phyloP scores from a whole-genome alignment of 2,113 vertebrate species.

The Istiophorus platypterus region DNA sequence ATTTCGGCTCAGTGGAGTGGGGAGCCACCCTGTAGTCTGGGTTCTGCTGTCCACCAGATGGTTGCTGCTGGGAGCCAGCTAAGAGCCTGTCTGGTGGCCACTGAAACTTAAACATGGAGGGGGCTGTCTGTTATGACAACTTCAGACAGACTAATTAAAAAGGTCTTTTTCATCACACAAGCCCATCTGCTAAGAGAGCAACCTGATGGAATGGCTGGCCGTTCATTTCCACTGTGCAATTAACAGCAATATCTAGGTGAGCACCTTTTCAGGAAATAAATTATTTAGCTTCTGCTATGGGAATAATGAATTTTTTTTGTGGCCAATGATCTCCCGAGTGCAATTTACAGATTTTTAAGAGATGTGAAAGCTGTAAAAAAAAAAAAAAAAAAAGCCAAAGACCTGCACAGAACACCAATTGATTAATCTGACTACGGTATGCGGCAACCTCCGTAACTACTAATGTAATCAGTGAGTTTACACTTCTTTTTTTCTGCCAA shows the following conservation, averaged over 20 bases:
- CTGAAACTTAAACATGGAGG: conserved; percentile 86
- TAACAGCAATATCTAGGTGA: conserved; percentile 61
- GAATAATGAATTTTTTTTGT: conserved; percentile 67
- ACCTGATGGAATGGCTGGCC: conserved; percentile 82
- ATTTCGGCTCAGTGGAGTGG: conserved; percentile 86
- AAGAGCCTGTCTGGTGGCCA: conserved; percentile 79
- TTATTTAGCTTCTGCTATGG: conserved; percentile 62
- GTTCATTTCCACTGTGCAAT: conserved; percentile 75
- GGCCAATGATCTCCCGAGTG: conserved; percentile 49
- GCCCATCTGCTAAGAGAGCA: conserved; percentile 88
- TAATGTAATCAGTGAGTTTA: conserved; percentile 53
- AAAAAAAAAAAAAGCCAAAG: conserved; percentile 25
- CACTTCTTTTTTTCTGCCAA: conserved; percentile 49
- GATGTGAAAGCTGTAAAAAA: conserved; percentile 40
- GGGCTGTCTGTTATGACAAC: conserved; percentile 83
- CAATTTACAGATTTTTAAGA: conserved; percentile 54
- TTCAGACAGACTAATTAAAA: conserved; percentile 92
- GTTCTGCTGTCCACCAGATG: conserved; percentile 88
- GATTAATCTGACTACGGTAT: conserved; percentile 61
- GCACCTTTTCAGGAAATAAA: conserved; percentile 59
- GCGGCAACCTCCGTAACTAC: conserved; percentile 42
- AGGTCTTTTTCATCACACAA: conserved; percentile 87
- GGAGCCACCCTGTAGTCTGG: conserved; percentile 56
- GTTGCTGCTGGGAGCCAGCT: conserved; percentile 87
- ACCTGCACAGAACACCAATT: conserved; percentile 31